Evolutionary conservation across 2,888 invertebrate genomes (phyloP), one percentile per base, ranked within the genome.

Genomic region (Rhagonycha lutea): DNA sequence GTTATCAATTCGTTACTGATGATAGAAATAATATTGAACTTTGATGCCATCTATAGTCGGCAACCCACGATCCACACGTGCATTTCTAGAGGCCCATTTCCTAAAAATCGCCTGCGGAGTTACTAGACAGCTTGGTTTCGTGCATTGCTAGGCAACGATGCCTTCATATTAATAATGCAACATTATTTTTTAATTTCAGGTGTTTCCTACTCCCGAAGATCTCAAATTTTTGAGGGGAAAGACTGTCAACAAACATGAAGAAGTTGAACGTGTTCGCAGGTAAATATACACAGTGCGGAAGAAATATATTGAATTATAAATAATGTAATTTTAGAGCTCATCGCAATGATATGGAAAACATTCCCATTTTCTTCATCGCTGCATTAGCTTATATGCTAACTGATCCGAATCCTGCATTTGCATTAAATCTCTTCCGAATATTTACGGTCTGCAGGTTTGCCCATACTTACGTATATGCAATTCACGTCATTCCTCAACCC

Each of bases 281-380:
- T 68, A 32, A 67, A 26, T 9, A n/a, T 67, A 23, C 14, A 14
- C 2, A 14, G 26, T 24, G 14, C 3, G 9, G 10, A 67, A 28
- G 12, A 24, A 24, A 26, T 26, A 26, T 26, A 10, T 4, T 2
- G 1, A 67, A 67, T 12, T 7, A 26, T 18, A 61, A 2, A 14
- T 63, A 63, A 23, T 4, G 4, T 24, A n/a, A 24, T 72, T 75
- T 14, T 23, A 93, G 93, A 82, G 93, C 92, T 10, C 93, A 94
- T 84, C 88, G 90, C 81, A 94, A 94, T 83, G 94, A 94, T 84
- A 84, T 94, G 85, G 94, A 94, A 86, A 94, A 93, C 85, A 93
- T 94, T 71, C 89, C 92, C 0, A 89, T 91, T 1, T 94, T 93
- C 84, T 89, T 92, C 85, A 82, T 92, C 12, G 86, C 92, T 47